These are phyloP conservation scores for Neogale vison DNA, from an alignment of 2,113 vertebrate genomes.

Conservation along the genomic window DNA sequence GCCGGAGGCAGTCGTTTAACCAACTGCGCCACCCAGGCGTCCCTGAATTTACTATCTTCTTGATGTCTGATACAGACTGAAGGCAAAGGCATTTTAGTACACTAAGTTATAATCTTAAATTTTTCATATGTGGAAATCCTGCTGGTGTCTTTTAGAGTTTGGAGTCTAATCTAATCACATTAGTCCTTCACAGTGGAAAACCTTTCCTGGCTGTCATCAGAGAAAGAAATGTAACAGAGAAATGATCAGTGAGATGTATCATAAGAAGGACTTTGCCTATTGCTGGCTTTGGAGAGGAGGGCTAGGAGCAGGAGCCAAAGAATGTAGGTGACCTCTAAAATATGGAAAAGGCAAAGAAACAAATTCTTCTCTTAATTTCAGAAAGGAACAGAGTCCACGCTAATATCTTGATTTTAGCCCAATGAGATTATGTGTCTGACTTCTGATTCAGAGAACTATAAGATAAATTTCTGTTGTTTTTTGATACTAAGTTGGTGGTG, in stretches of 20 bases:
- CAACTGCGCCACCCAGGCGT: no score
- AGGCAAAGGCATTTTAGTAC: background rate
- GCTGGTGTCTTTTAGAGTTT: background rate
- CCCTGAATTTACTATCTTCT: background rate
- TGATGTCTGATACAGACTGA: background rate
- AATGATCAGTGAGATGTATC: background rate
- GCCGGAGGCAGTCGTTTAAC: no score
- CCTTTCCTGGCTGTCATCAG: background rate
- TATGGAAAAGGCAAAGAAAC: background rate
- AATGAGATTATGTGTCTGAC: background rate
- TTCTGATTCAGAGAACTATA: background rate
- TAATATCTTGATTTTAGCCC: background rate
- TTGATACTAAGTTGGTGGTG: background rate
- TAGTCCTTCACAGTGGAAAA: background rate
- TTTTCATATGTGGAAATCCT: background rate
- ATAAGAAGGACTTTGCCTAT: background rate
- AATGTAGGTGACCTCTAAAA: background rate
- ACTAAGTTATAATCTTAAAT: background rate
- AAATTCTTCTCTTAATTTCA: background rate
- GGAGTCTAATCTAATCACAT: background rate
- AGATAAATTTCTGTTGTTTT: conserved; percentile 14
- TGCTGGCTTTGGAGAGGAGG: background rate
- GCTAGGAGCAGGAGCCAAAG: background rate
- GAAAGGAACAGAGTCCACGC: background rate
- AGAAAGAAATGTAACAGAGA: background rate